phyloP scores from a whole-genome alignment of 2,113 vertebrate genomes.

The Saccopteryx bilineata region DNA sequence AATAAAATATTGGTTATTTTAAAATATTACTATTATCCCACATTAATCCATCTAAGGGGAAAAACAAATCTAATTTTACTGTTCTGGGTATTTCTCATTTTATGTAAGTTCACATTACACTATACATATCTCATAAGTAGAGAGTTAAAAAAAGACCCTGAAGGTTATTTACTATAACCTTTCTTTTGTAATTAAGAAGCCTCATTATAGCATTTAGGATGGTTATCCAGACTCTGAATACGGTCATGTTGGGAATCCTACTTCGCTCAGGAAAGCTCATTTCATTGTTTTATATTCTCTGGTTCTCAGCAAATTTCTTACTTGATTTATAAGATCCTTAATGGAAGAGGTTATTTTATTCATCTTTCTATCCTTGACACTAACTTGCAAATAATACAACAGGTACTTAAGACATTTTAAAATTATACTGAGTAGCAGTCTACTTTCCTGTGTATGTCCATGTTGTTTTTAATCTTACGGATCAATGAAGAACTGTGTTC shows the following conservation, averaged over 20 bases:
- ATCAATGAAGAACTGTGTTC: constrained; percentile 1
- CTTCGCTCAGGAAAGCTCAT: background rate
- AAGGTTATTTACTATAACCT: constrained; percentile 4
- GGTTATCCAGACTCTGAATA: background rate
- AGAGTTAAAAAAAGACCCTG: constrained; percentile 40
- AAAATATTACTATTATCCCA: constrained; percentile 13
- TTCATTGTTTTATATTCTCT: constrained; percentile 51
- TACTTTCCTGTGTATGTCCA: background rate
- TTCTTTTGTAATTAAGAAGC: constrained; percentile 58
- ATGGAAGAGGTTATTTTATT: constrained; percentile 42
- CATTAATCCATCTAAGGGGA: background rate
- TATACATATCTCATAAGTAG: background rate
- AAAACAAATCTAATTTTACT: constrained; percentile 27
- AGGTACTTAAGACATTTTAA: constrained; percentile 10
- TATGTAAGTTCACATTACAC: constrained; percentile 2
- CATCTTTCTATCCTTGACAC: background rate
- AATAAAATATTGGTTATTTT: constrained; percentile 17
- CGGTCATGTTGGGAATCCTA: background rate
- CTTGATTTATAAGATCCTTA: background rate
- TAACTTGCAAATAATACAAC: constrained; percentile 19
- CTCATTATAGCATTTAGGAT: background rate
- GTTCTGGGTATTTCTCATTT: constrained; percentile 41
- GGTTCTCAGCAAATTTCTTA: constrained; percentile 22
- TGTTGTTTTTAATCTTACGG: constrained; percentile 45
- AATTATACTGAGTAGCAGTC: constrained; percentile 6